Evolutionary conservation across 2,113 vertebrate genomes (phyloP).

Genomic region (Smithornis capensis): DNA sequence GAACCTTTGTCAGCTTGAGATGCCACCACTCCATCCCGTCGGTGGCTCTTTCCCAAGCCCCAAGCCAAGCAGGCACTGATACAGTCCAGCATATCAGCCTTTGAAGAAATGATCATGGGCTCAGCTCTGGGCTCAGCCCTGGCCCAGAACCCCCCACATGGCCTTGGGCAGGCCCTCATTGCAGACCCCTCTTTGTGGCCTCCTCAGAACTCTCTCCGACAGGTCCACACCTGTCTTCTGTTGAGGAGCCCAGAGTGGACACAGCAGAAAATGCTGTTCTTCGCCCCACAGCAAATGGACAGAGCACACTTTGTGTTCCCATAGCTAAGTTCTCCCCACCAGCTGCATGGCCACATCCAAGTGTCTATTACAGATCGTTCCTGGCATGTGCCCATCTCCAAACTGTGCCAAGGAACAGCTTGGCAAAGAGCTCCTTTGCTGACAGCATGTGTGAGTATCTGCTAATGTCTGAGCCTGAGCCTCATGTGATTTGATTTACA

Average conservation of each 20-base stretch:
- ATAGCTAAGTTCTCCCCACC: not conserved
- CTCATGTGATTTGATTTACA: rapidly evolving
- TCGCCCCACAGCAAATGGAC: not conserved
- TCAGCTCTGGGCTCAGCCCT: not conserved
- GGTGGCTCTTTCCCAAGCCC: not conserved
- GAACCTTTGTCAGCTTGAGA: not conserved
- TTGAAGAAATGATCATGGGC: rapidly evolving
- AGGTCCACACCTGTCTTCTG: not conserved
- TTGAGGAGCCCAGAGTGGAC: not conserved
- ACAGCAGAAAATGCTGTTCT: not conserved
- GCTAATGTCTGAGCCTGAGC: not conserved
- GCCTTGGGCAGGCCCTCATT: rapidly evolving
- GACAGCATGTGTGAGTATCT: not conserved
- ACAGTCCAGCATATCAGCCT: not conserved
- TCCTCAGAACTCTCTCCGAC: not conserved
- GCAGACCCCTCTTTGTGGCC: rapidly evolving
- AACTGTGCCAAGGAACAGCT: not conserved
- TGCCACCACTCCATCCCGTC: not conserved
- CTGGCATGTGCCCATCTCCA: not conserved
- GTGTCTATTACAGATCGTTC: not conserved
- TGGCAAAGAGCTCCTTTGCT: not conserved
- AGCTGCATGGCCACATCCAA: not conserved
- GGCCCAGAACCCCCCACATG: rapidly evolving
- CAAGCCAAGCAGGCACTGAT: not conserved
- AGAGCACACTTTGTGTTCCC: not conserved